These are phyloP conservation scores for Choloepus hoffmanni DNA, from an alignment of 2,113 vertebrate genomes.

Conservation along the genomic window DNA sequence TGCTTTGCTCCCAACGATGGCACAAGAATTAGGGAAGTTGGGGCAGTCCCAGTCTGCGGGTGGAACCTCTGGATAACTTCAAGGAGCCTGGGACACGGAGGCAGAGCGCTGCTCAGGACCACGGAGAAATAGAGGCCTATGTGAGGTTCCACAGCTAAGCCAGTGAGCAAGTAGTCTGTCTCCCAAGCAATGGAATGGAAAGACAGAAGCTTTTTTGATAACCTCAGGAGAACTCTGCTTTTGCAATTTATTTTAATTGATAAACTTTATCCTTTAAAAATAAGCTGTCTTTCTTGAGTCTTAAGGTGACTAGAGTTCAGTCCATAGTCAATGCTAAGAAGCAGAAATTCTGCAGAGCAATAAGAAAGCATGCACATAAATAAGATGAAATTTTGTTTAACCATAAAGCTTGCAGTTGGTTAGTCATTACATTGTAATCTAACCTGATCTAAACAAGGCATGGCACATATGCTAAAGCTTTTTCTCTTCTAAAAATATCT, in stretches of 20 bases:
- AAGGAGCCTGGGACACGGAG: no score
- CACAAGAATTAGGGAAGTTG: no score
- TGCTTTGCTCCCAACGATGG: neutral
- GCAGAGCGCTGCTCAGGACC: neutral
- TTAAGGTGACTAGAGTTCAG: neutral
- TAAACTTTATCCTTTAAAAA: neutral
- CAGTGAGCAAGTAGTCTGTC: neutral
- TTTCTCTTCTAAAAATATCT: slow-evolving; percentile 68
- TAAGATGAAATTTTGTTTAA: slow-evolving; percentile 67
- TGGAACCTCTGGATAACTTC: neutral
- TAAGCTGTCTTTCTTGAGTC: neutral
- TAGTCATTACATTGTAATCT: slow-evolving; percentile 66
- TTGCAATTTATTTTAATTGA: neutral
- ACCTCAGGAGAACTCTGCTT: neutral
- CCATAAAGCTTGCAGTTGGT: slow-evolving; percentile 67
- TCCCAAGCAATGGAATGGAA: neutral
- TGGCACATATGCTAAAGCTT: slow-evolving; percentile 23
- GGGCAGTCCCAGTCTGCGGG: neutral
- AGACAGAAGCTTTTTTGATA: neutral
- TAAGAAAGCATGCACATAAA: slow-evolving; percentile 34
- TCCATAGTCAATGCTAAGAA: slow-evolving; percentile 37
- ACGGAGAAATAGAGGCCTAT: neutral
- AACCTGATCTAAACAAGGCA: slow-evolving; percentile 64
- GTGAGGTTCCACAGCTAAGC: neutral
- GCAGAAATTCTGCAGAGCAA: slow-evolving; percentile 41